Evolutionary conservation across 1,140 invertebrate species (phyloP), one percentile per base, ranked within the genome.

Genomic region (Eurosta solidaginis): DNA sequence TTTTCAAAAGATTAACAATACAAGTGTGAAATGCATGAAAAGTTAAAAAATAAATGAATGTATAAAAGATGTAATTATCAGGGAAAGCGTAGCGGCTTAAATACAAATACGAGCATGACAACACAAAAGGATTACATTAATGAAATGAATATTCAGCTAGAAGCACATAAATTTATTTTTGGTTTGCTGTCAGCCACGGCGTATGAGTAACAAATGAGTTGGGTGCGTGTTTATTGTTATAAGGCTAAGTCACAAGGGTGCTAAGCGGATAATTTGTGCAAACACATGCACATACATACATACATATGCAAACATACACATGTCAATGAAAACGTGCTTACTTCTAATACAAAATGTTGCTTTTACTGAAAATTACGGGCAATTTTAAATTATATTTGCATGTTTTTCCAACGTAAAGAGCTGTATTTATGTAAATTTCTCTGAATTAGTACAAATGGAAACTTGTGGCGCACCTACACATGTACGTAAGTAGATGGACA

Each of bases 301-400:
- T 54, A 33, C 3, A 42, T 10, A 68, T 68, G 12, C 33, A 68
- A 36, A 68, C 2, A n/a, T 68, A n/a, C 6, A 20, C 7, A 27
- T 50, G 42, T 68, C 14, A 5, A 68, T 22, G n/a, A 40, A 40
- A 33, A 9, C n/a, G 47, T 10, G 0, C 10, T 36, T 63, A n/a
- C 45, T 3, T 47, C 17, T 40, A 68, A 29, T 68, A 40, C 27
- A 68, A 59, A 68, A 68, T 40, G 33, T 27, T 47, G 9, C 73
- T 74, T 74, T 75, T 54, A 76, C 52, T 29, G 75, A 52, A 52
- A 76, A 76, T 76, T 76, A 76, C 49, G 49, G 36, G 75, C 75
- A 76, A 76, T 76, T 76, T 76, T 40, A 76, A 76, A 76, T 76
- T 50, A 76, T 76, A 52, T 76, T 33, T 68, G 59, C 59, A 42